Conservation (phyloP, 2,888 invertebrate species). For the Chalcosyrphus nemorum region DNA sequence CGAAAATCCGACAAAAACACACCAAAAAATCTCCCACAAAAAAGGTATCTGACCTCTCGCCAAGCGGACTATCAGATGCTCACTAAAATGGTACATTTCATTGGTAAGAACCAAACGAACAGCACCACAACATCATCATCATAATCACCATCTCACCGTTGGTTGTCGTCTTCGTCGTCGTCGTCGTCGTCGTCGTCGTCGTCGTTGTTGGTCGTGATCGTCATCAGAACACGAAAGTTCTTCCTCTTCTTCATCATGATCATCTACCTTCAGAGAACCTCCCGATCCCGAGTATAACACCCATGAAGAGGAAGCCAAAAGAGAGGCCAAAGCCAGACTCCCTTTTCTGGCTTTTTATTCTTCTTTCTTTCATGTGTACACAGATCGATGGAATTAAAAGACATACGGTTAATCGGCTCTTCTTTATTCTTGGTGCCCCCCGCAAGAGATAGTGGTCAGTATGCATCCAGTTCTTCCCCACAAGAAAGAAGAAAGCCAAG, state of each 20-base stretch:
- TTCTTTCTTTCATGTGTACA: too few species aligned
- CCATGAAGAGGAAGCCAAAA: conserved; percentile 25
- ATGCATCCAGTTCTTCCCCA: conserved; percentile 39
- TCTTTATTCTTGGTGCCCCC: conserved; percentile 28
- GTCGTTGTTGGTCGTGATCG: conserved; percentile 36
- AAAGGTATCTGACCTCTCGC: conserved; percentile 79
- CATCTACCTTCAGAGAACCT: neutral
- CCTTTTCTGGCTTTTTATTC: conserved; percentile 64
- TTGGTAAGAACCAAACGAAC: conserved; percentile 67
- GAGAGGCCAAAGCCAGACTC: conserved; percentile 52
- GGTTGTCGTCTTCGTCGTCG: conserved; percentile 29
- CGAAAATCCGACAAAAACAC: conserved; percentile 44
- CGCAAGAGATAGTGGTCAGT: conserved; percentile 56
- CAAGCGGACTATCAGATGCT: conserved; percentile 82
- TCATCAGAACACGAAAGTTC: conserved; percentile 65
- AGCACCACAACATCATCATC: conserved; percentile 64
- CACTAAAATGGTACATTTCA: conserved; percentile 80
- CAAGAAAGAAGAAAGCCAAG: conserved; percentile 39
- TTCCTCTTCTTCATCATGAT: too few species aligned
- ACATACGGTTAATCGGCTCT: conserved; percentile 65
- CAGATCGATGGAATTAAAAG: conserved; percentile 38
- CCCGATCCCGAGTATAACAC: conserved; percentile 24
- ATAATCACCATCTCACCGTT: conserved; percentile 56
- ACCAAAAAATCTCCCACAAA: conserved; percentile 60
- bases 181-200: conserved; percentile 28